Conservation (phyloP, 2,113 vertebrate species). For the Rhynchomys soricoides region DNA sequence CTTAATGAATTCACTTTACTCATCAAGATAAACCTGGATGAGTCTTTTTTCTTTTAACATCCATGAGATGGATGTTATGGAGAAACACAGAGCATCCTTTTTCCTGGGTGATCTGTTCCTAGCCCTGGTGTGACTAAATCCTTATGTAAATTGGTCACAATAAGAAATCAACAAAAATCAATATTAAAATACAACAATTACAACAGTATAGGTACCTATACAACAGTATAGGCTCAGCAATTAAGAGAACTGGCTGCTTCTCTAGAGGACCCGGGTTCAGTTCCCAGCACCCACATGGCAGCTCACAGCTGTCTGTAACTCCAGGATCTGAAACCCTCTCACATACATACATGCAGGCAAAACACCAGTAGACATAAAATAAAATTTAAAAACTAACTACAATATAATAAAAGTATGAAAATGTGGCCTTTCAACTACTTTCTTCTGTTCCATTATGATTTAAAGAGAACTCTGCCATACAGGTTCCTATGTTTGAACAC, state of each 20-base stretch:
- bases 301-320: too few species aligned
- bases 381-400: too few species aligned
- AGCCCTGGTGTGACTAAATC: background rate
- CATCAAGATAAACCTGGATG: background rate
- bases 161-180: background rate
- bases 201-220: background rate
- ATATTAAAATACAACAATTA: background rate
- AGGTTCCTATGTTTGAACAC: background rate
- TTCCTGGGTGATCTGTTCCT: background rate
- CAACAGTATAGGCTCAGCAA: too few species aligned
- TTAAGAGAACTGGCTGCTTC: too few species aligned
- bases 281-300: too few species aligned
- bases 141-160: background rate
- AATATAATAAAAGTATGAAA: background rate
- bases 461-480: background rate
- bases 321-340: too few species aligned
- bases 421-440: background rate
- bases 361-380: too few species aligned
- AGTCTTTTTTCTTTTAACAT: background rate
- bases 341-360: too few species aligned
- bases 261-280: too few species aligned
- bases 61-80: background rate
- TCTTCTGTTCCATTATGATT: background rate
- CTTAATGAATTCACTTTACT: background rate
- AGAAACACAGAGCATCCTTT: background rate